A percentile compares a stretch with the other conserved stretches of the same genome.
phyloP scores from a whole-genome alignment of 2,888 invertebrate species.

The Erebia palarica region DNA sequence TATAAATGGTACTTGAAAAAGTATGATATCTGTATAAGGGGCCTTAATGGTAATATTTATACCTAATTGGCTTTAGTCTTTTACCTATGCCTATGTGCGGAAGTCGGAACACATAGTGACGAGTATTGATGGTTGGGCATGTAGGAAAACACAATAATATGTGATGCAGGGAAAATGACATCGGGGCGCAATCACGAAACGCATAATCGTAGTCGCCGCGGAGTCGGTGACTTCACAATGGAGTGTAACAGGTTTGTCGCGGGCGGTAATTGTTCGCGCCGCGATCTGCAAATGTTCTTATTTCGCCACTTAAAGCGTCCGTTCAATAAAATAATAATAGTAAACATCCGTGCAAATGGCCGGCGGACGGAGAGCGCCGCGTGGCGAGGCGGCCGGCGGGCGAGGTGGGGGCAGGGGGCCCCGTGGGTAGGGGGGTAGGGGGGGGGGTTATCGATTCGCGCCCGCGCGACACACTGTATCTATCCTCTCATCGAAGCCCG shows the following conservation, averaged over 20 bases:
- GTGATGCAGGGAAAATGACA: background rate
- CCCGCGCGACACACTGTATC: slow-evolving; percentile 81
- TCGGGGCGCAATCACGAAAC: slow-evolving; percentile 20
- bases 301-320: slow-evolving; percentile 74
- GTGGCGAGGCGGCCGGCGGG: slow-evolving; percentile 53
- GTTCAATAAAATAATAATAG: slow-evolving; percentile 83
- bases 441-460: slow-evolving; percentile 75
- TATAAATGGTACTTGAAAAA: no score
- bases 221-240: slow-evolving; percentile 6
- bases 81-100: no score
- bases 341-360: slow-evolving; percentile 82
- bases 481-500: slow-evolving; percentile 82
- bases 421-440: slow-evolving; percentile 48
- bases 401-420: slow-evolving; percentile 51
- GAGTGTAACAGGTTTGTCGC: slow-evolving; percentile 24
- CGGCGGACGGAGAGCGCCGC: slow-evolving; percentile 61
- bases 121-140: background rate
- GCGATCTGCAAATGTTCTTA: slow-evolving; percentile 75
- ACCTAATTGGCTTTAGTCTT: no score
- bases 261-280: slow-evolving; percentile 43
- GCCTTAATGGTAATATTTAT: no score
- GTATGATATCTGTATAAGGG: no score
- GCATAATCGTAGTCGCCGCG: slow-evolving; percentile 12
- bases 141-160: background rate
- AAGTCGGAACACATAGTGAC: no score